phyloP scores from a whole-genome alignment of 1,140 invertebrate genomes.

The Lasaia peninsularis region DNA sequence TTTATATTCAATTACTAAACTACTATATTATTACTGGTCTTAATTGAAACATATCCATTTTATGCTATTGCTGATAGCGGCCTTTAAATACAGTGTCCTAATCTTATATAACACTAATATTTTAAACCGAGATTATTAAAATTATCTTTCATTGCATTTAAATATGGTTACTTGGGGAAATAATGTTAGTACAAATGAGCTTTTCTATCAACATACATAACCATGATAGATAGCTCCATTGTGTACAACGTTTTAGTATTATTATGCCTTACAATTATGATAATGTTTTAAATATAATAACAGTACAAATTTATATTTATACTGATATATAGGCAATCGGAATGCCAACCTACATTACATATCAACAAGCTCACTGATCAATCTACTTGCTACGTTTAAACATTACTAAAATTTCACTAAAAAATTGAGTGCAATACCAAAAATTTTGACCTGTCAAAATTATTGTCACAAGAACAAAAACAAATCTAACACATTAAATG shows the following conservation, averaged over 20 bases:
- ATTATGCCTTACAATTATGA: constrained; percentile 9
- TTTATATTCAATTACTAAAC: too few species aligned
- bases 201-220: neutral
- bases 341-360: constrained; percentile 22
- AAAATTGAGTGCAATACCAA: constrained; percentile 4
- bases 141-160: neutral
- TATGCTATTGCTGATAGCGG: neutral
- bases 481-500: constrained; percentile 59
- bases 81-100: neutral
- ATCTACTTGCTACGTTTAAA: constrained; percentile 17
- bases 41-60: neutral
- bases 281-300: constrained; percentile 10
- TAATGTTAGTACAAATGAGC: neutral
- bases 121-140: neutral
- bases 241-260: neutral
- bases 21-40: too few species aligned
- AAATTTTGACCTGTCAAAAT: constrained; percentile 23
- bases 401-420: constrained; percentile 17
- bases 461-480: constrained; percentile 42
- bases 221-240: constrained; percentile 1
- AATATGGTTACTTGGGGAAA: neutral
- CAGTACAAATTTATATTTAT: constrained; percentile 5
- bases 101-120: neutral
- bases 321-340: constrained; percentile 18
- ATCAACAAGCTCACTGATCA: constrained; percentile 24